Percentiles rank a stretch among this genome's conserved stretches.
Conservation (phyloP, 2,113 vertebrate genomes). For the Psilopsiagon aymara region DNA sequence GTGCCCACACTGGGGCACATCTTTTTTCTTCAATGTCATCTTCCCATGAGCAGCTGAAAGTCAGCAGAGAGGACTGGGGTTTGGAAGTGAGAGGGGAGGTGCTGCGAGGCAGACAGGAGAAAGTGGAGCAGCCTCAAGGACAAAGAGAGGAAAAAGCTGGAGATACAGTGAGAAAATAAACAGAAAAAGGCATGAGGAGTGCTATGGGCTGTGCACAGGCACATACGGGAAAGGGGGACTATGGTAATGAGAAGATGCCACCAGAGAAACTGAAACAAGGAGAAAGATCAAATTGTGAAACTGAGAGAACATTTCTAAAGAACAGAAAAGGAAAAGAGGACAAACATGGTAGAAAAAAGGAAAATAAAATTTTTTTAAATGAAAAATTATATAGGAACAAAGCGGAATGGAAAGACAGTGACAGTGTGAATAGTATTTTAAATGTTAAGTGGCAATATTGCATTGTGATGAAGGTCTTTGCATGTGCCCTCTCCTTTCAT, state of each 20-base stretch:
- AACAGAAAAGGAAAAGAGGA: neutral
- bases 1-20: neutral
- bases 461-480: neutral
- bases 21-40: neutral
- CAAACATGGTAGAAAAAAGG: neutral
- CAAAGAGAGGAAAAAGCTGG: neutral
- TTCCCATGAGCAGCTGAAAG: fast-evolving
- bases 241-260: neutral
- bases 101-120: neutral
- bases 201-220: neutral
- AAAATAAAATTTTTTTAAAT: neutral
- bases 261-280: neutral
- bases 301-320: neutral
- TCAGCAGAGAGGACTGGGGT: neutral
- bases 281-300: neutral
- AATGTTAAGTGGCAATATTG: neutral
- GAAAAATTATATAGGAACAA: neutral
- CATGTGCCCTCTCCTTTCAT: neutral
- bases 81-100: neutral
- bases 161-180: neutral
- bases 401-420: neutral
- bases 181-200: fast-evolving
- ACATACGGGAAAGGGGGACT: neutral
- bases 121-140: fast-evolving
- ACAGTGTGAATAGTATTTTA: neutral